Base-by-base conservation (phyloP, 1,140 invertebrate species). In the Acromyrmex echinatior region DNA sequence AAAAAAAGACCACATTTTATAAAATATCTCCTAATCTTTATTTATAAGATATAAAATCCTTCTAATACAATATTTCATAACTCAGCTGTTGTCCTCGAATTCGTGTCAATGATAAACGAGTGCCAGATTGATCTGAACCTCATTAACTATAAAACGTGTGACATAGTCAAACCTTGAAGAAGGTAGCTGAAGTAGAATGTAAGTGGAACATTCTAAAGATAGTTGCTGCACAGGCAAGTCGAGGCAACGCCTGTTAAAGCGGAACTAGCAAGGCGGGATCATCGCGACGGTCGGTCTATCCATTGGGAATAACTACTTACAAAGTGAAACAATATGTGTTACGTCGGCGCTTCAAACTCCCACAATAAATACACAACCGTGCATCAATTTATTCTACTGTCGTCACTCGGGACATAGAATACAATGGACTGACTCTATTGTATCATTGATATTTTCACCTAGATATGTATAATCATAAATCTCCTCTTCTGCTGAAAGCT, bases 201-300 rank as follows among this genome's bases (percentile, higher is more conserved):
- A 86, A 86, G 74, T 86, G 82, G 82, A 79, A 28, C 82, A 14
- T 78, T 77, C 82, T 86, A 86, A 86, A 86, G 49, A 86, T 86
- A 86, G 82, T 63, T 31, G 81, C 25, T 18, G n/a, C 14, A 53
- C 14, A 51, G 45, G 45, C 28, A 58, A 86, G 62, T 49, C 60
- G 62, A 86, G 62, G 74, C 71, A 66, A 63, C 60, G 82, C 74
- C 60, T 79, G 82, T 86, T 86, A 86, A 86, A 86, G 82, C 82
- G 21, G 76, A 86, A 79, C 82, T 86, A 79, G 74, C 62, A 56
- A 70, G 31, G 39, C 62, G 49, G 58, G 80, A 84, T 74, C 21
- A 76, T 62, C 56, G 70, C 18, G 39, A 58, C 56, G 39, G 16
- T 84, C 80, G 39, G 68, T 84, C 45, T 60, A 39, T 18, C 53